Evolutionary conservation across 2,888 invertebrate genomes (phyloP), one percentile per base, ranked within the genome.

Genomic region (Chaetogeoica ovagalla): DNA sequence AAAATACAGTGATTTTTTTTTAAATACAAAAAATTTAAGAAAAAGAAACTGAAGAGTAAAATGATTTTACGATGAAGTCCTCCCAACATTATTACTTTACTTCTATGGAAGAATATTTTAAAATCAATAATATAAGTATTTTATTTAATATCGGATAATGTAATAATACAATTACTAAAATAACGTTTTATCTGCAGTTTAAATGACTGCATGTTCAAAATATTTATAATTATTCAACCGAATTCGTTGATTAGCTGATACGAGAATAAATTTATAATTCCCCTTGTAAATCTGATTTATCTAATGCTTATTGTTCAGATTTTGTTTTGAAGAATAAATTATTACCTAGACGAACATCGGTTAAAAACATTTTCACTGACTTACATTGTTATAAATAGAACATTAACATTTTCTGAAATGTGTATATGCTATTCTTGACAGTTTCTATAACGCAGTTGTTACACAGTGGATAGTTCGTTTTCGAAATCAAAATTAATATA

Each of bases 311-410:
- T 39, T 5, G 19, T 37, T 63, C 37, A 39, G 19, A 63, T 59
- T 9, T 48, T 68, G 48, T 52, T 68, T 68, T 68, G 23, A 68
- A 68, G 48, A 68, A 68, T 17, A 68, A 68, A 48, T 48, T 68
- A 68, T n/a, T n/a, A n/a, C n/a, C 37, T 48, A 68, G 48, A 68
- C 65, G 48, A 48, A 68, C 48, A 68, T 68, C 48, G 68, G 68
- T 48, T n/a, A 68, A 68, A 48, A 68, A 15, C 48, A 23, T 48
- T 68, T 48, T n/a, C n/a, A 68, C 68, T 4, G 68, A 68, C 48
- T 68, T 68, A 68, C 68, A n/a, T 68, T 68, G 17, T 52, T 21
- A 43, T 43, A 66, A 21, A 66, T 21, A 65, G n/a, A 39, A 6
- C 39, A 65, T 39, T 19, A 60, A 60, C 21, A 60, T 60, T 52